Base-by-base conservation (phyloP, 2,888 invertebrate genomes). In the Idaea straminata region DNA sequence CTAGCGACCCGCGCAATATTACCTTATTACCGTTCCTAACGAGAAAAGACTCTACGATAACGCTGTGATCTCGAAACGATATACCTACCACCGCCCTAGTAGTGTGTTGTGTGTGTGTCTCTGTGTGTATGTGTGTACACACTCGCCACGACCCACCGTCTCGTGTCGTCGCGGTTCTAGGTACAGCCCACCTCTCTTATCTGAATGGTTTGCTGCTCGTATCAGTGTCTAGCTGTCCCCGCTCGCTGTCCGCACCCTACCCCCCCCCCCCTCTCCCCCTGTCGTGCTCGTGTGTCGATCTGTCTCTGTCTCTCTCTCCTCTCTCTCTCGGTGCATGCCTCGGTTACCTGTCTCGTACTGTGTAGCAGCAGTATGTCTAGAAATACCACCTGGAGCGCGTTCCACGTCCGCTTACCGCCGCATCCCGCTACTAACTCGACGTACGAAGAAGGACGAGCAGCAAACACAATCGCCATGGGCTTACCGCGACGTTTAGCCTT, bases 201-300 rank as follows among this genome's bases (percentile, higher is more conserved):
- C 86, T 89, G 84, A 85, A 87, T 90, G 90, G 92, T 91, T 91
- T 91, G 93, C 93, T 92, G 92, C 92, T 91, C 92, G 92, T 89
- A 87, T 86, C 84, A 88, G 91, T 89, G 88, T 86, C 84, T 89
- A 84, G 87, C 88, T 88, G 88, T 88, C 78, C 83, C 81, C 80
- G 86, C 84, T 88, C 87, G 87, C 81, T 82, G 80, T 74, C 80
- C 84, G 77, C 74, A 74, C 72, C 73, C 73, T 66, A 76, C 77
- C 74, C 73, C 67, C 63, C 74, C 66, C 68, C 71, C 71, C 70
- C 73, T 69, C 73, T 71, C 64, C 65, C 71, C 69, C 70, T 81
- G 74, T 81, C 76, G 81, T 76, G 77, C 80, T 25, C 25, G 25
- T 25, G 25, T 25, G 25, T 25, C 25, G 25, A 25, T 25, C 25